Evolutionary conservation across 1,140 invertebrate species (phyloP).

Genomic region (Telenomus remus): DNA sequence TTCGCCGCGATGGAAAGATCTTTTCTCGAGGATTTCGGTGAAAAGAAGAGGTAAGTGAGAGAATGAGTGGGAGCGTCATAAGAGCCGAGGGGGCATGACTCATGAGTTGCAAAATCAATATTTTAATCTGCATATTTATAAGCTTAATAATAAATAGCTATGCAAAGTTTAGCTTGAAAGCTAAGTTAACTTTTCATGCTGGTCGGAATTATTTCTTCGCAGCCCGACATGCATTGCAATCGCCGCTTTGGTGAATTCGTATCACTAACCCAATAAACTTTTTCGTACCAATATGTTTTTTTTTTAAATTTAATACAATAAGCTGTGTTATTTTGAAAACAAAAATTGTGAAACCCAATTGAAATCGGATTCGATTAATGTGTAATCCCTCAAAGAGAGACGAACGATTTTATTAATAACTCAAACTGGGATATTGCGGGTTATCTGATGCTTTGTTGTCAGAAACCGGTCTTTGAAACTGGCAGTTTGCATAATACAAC

Average conservation of each 20-base stretch:
- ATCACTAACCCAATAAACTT: too few relatives aligned
- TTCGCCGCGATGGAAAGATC: slow-evolving; percentile 60
- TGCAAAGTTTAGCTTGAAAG: slow-evolving; percentile 48
- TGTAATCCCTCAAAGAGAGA: too few relatives aligned
- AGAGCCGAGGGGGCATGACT: slow-evolving; percentile 2
- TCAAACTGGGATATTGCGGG: slow-evolving; percentile 19
- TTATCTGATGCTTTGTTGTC: slow-evolving; percentile 44
- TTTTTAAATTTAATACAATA: too few relatives aligned
- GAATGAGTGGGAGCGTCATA: neutral
- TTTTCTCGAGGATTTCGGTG: slow-evolving; percentile 33
- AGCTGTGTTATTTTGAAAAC: too few relatives aligned
- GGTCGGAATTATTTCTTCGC: neutral
- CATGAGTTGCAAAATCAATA: slow-evolving; percentile 60
- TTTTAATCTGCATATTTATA: slow-evolving; percentile 64
- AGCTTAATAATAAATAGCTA: slow-evolving; percentile 64
- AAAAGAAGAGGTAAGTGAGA: neutral
- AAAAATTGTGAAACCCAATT: too few relatives aligned
- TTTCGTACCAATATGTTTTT: too few relatives aligned
- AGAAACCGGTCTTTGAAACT: slow-evolving; percentile 48
- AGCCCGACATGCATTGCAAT: too few relatives aligned
- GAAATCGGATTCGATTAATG: too few relatives aligned
- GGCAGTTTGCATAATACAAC: slow-evolving; percentile 55
- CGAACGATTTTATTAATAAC: slow-evolving; percentile 39
- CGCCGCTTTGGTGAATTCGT: too few relatives aligned
- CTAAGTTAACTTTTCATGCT: slow-evolving; percentile 43